Percentiles rank a stretch among this genome's conserved stretches.
Conservation (phyloP, 2,797 vertebrate genomes). For the Erethizon dorsatum region DNA sequence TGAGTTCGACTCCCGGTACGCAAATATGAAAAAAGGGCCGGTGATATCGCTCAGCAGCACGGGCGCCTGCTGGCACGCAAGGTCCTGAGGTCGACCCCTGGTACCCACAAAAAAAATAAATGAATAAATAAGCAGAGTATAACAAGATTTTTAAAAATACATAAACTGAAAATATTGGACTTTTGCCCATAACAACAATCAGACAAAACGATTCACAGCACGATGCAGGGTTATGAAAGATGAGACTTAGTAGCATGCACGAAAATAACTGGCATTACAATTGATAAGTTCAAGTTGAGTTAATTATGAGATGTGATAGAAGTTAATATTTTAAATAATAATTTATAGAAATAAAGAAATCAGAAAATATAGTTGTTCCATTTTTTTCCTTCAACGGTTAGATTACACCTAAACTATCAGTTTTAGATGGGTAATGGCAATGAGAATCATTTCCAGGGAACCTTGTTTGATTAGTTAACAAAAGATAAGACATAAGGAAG, state of each 20-base stretch:
- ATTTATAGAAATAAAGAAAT: constrained; percentile 62
- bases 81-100: too few relatives aligned
- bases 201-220: neutral
- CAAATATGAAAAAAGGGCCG: too few relatives aligned
- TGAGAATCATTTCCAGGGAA: neutral
- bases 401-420: neutral
- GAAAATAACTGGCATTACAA: neutral
- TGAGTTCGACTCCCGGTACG: too few relatives aligned
- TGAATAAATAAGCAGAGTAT: constrained; percentile 45
- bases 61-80: too few relatives aligned
- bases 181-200: neutral
- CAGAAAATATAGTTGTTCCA: neutral
- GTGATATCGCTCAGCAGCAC: too few relatives aligned
- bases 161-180: constrained; percentile 30
- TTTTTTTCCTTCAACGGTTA: neutral
- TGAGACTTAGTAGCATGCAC: neutral
- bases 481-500: neutral
- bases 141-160: constrained; percentile 21
- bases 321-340: constrained; percentile 34
- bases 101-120: too few relatives aligned
- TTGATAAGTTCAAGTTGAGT: neutral
- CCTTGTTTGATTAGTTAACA: neutral
- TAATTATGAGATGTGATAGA: constrained; percentile 9
- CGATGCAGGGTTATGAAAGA: neutral
- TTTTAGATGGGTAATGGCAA: neutral